phyloP scores from a whole-genome alignment of 1,140 invertebrate species.

The Rhagoletis pomonella region DNA sequence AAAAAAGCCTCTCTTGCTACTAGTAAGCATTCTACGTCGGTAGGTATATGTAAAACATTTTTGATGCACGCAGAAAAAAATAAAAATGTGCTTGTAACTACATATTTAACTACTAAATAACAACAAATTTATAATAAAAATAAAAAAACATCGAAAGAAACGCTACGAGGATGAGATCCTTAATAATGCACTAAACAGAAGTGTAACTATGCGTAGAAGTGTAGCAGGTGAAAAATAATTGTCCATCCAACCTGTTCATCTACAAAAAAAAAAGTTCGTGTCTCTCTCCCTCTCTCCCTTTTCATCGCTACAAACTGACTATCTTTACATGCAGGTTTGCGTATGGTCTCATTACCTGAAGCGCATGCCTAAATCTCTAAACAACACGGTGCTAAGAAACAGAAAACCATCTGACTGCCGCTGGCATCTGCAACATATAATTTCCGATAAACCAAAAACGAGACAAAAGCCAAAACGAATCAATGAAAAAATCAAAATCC shows the following conservation, averaged over 20 bases:
- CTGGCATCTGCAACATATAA: conserved; percentile 45
- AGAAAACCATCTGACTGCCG: conserved; percentile 39
- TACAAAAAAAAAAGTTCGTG: background rate
- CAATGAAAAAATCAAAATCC: conserved; percentile 38
- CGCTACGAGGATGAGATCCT: background rate
- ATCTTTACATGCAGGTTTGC: background rate
- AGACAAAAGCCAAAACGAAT: background rate
- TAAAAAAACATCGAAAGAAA: background rate
- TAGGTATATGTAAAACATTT: no score
- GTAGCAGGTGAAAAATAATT: conserved; percentile 47
- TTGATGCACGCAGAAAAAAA: no score
- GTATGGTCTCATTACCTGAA: background rate
- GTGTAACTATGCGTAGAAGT: conserved; percentile 30
- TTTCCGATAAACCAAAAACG: background rate
- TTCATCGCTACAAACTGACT: background rate
- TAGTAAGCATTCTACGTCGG: no score
- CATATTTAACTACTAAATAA: no score
- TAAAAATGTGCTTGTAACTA: no score
- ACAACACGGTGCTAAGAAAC: background rate
- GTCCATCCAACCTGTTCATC: conserved; percentile 17
- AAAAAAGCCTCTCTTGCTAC: no score
- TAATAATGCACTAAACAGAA: conserved; percentile 24
- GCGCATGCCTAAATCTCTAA: conserved; percentile 31
- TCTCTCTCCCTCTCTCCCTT: background rate
- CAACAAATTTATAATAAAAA: no score